Conservation (phyloP, 2,113 vertebrate species). For the Tragelaphus imberbis region DNA sequence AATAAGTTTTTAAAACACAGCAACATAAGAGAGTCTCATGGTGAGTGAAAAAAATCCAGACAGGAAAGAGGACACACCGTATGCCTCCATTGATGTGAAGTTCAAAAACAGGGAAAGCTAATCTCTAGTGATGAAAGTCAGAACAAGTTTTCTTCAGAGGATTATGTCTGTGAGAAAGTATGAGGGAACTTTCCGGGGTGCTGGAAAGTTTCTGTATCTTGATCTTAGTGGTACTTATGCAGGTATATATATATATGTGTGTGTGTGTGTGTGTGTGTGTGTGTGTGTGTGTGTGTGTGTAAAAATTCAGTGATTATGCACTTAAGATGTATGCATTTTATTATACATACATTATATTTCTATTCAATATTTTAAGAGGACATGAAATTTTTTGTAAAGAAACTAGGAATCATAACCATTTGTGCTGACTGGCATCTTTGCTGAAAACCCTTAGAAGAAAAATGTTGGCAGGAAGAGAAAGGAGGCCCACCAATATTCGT, state of each 20-base stretch:
- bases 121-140: not conserved
- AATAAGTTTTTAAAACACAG: not conserved
- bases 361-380: not conserved
- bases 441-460: not conserved
- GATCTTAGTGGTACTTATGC: not conserved
- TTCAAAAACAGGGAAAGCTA: not conserved
- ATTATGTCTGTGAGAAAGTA: not conserved
- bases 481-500: rapidly evolving
- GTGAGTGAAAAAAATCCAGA: not conserved
- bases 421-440: not conserved
- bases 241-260: not conserved
- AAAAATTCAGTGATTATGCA: not conserved
- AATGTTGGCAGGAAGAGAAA: not conserved
- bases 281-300: too few species aligned
- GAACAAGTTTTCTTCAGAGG: not conserved
- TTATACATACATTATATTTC: not conserved
- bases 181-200: not conserved
- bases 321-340: not conserved
- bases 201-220: not conserved
- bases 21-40: not conserved
- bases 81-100: not conserved
- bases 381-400: not conserved
- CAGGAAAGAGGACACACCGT: rapidly evolving
- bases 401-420: not conserved
- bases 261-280: too few species aligned